Evolutionary conservation across 2,113 vertebrate species (phyloP), one percentile per base, ranked within the genome.

Genomic region (Halcyon senegalensis): DNA sequence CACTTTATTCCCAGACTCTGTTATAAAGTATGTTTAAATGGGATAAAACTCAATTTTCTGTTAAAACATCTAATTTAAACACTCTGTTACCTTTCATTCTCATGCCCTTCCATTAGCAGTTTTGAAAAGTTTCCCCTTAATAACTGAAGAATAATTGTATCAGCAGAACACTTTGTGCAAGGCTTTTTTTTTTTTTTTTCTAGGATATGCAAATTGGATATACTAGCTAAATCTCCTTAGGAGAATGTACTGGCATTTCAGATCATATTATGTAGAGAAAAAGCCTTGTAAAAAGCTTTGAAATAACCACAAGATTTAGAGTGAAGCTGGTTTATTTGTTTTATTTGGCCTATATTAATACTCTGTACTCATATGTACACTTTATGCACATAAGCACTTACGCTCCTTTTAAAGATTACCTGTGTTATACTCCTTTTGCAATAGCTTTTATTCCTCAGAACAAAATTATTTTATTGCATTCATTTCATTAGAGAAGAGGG

Each of bases 161-260:
- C 82, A 88, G 23, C 76, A 84, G 64, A 91, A 83, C 50, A 59
- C 18, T 74, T 9, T 77, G 8, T 58, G 55, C 78, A 46, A 67
- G 31, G 13, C 19, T 80, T 85, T 77, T 85, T 69, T 87, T 93
- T 89, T 80, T 85, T 77, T 85, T 69, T 87, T 93, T 87, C 31
- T 63, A 83, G 64, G 25, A 84, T 72, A 20, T 78, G 16, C 72
- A 94, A 86, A 75, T 58, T 75, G 15, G 19, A 92, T 62, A 55
- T 66, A 56, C 13, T 63, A 83, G 37, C 27, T 89, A 84, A 88
- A 37, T 19, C 23, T 35, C 35, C 35, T 85, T 89, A 69, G 59
- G 41, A 91, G 31, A 72, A 75, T 39, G 53, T 20, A 55, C 63
- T 81, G 53, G 74, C 23, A 88, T 78, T 91, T 74, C 59, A 92